phyloP scores from a whole-genome alignment of 2,797 vertebrate species.

The Phrynocephalus forsythii region DNA sequence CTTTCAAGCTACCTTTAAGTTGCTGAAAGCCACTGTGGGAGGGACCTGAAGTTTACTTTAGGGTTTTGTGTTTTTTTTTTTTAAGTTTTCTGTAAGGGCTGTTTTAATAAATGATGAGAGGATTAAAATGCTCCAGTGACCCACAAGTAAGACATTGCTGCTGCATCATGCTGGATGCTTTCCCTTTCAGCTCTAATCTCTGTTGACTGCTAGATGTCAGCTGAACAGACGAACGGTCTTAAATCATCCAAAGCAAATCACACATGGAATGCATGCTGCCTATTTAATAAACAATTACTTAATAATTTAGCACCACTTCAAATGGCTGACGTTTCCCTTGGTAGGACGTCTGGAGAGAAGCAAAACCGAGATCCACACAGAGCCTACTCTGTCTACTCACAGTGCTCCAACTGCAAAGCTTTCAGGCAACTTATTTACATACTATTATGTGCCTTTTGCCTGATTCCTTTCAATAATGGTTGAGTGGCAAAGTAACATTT shows the following conservation, averaged over 20 bases:
- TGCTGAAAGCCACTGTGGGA: background rate
- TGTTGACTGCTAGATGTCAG: background rate
- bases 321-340: rapidly evolving
- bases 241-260: background rate
- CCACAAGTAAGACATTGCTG: conserved; percentile 21
- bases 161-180: background rate
- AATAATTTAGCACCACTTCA: conserved; percentile 28
- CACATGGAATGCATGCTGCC: background rate
- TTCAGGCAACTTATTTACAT: background rate
- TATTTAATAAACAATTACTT: background rate
- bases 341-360: background rate
- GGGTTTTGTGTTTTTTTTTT: too few species aligned
- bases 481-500: background rate
- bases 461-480: background rate
- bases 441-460: background rate
- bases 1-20: rapidly evolving
- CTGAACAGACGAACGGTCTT: conserved; percentile 20
- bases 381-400: background rate
- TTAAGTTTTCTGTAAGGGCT: conserved; percentile 7
- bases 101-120: conserved; percentile 23
- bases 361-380: conserved; percentile 1
- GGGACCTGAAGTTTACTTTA: conserved; percentile 4
- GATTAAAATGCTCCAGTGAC: conserved; percentile 41
- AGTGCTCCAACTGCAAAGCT: background rate
- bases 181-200: background rate